A percentile compares a stretch with the other conserved stretches of the same genome.
These are phyloP conservation scores for Tholera decimalis DNA, from an alignment of 2,888 invertebrate species.

Conservation along the genomic window DNA sequence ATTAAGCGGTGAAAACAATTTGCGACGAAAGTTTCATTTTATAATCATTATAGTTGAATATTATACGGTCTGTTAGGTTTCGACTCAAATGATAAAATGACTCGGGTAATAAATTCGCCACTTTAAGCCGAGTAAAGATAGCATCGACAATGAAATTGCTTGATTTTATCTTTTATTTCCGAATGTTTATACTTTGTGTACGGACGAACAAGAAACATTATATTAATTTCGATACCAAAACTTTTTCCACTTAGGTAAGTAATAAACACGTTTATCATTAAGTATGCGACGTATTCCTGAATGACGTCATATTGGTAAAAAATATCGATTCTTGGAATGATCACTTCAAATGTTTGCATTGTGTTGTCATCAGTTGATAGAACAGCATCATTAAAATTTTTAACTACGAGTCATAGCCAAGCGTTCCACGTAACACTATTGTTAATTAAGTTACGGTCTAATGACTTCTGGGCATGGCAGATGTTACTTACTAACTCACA, in stretches of 20 bases:
- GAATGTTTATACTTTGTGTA: slow-evolving; percentile 20
- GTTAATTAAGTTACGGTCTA: slow-evolving; percentile 33
- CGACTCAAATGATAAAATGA: slow-evolving; percentile 41
- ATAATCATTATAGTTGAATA: slow-evolving; percentile 53
- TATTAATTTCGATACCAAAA: background rate
- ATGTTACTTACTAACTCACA: slow-evolving; percentile 12
- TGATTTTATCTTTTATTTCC: slow-evolving; percentile 17
- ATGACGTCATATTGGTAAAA: background rate
- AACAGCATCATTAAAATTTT: slow-evolving; percentile 9
- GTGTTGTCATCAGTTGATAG: background rate
- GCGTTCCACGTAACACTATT: background rate
- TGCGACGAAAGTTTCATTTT: slow-evolving; percentile 63
- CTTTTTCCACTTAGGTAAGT: background rate
- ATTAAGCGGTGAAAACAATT: slow-evolving; percentile 61
- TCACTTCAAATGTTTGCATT: slow-evolving; percentile 7
- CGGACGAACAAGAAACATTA: background rate
- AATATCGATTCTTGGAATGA: background rate
- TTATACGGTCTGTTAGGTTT: slow-evolving; percentile 60
- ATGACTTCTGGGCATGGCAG: slow-evolving; percentile 21
- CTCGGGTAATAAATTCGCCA: slow-evolving; percentile 27
- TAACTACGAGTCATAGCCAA: background rate
- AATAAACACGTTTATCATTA: background rate
- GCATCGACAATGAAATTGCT: slow-evolving; percentile 1
- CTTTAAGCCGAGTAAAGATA: slow-evolving; percentile 16
- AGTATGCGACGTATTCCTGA: background rate